phyloP scores from a whole-genome alignment of 2,113 vertebrate genomes.

The Pseudorasbora parva region DNA sequence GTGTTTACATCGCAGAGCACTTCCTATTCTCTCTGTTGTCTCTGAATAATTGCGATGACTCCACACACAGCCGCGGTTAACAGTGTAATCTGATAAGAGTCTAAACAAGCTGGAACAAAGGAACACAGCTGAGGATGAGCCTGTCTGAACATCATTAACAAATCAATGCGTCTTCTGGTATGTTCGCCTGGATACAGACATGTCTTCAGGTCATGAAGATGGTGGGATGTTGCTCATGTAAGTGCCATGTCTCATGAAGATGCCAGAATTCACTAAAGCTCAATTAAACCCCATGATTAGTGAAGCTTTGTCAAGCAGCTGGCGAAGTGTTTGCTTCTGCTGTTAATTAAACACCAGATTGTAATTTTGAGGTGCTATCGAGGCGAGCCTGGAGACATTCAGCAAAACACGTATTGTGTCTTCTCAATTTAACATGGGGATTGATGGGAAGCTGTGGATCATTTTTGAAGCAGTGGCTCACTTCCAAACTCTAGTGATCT shows the following conservation, averaged over 20 bases:
- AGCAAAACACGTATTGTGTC: background rate
- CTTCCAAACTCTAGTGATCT: too few relatives aligned
- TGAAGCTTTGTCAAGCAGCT: constrained; percentile 23
- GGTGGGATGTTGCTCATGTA: background rate
- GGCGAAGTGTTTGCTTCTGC: background rate
- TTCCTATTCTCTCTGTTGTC: background rate
- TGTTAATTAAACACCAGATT: constrained; percentile 32
- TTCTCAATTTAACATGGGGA: background rate
- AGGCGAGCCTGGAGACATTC: background rate
- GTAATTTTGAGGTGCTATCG: background rate
- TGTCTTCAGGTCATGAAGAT: background rate
- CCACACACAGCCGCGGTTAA: constrained; percentile 27
- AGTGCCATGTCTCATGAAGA: background rate
- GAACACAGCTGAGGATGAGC: constrained; percentile 1
- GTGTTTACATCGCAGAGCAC: background rate
- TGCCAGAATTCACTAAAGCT: constrained; percentile 10
- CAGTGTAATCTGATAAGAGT: constrained; percentile 19
- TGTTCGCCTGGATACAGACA: background rate
- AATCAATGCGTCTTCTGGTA: background rate
- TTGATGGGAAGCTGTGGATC: background rate
- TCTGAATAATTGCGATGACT: constrained; percentile 11
- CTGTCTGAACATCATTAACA: background rate
- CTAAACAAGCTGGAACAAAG: constrained; percentile 34
- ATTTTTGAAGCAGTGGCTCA: background rate
- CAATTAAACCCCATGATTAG: constrained; percentile 6